Base-by-base conservation (phyloP, 1,140 invertebrate genomes). In the Drosophila aff. region DNA sequence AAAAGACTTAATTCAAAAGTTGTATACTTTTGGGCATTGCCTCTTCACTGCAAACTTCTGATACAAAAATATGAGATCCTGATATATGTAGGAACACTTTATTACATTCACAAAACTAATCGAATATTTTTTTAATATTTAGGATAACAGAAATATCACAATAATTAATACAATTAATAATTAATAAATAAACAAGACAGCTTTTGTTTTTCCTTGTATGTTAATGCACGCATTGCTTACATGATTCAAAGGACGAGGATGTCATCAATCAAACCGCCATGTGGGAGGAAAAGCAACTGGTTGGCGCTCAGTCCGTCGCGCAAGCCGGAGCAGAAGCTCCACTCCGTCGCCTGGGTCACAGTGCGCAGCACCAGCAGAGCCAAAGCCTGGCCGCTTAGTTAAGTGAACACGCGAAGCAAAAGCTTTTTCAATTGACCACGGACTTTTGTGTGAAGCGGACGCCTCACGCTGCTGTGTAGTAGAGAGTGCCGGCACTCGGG, bases 341-440 rank as follows among this genome's bases (percentile, higher is more conserved):
- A 55, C 15, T 16, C 4, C 13, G 52, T 55, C 52, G 33, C 52
- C 33, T 55, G 52, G 52, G 52, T 55, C 52, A 55, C 52, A 55
- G 23, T 55, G 52, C 52, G 52, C 52, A 55, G 33, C 52, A 38
- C 13, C 18, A 3, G 21, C 13, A 16, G 21, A 21, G 13, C 31
- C 50, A 52, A 33, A 33, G 50, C 49, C 50, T 33, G 50, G 18
- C 21, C 33, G 33, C 52, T 23, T 18, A 52, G 26, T 28, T 31
- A 55, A 55, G 21, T 40, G 26, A 57, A n/a, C 36, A 50, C 23
- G 66, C 26, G 43, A 68, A 52, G 36, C 28, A 11, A 76, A 50
- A 76, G 73, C 71, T 76, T 64, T 65, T 76, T 76, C 72, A 76
- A 76, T 76, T 76, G 41, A 38, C 33, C 64, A 62, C 76, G 33